Base-by-base conservation (phyloP, 2,888 invertebrate species). In the Caenorhabditis sp. region DNA sequence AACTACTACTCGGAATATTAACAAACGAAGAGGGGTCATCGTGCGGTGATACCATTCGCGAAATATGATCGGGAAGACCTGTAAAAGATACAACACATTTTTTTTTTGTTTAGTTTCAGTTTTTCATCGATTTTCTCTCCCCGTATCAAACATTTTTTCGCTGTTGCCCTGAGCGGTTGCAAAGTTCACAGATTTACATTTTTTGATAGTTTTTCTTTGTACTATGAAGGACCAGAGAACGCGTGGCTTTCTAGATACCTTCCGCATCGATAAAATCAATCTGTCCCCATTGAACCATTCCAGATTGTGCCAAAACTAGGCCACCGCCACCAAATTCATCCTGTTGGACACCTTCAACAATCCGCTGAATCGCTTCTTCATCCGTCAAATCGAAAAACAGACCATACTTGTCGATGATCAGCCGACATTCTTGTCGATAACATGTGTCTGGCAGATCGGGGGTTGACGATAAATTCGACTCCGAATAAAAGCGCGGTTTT, bases 1-100 rank as follows among this genome's bases (percentile, higher is more conserved):
- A n/a, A n/a, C 24, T 17, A 23, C 17, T 23, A 58, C 58, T 59
- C 26, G 59, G 19, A 43, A 43, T 43, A 43, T 43, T 17, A 14
- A 43, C 43, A 36, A 14, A 36, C 31, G 65, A 36, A 5, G 62
- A 26, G n/a, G 63, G 62, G 12, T 62, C 58, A 23, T 74, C 74
- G 6, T 50, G 17, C 14, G 69, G 63, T 17, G 63, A 66, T 4
- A 74, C 74, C 69, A 74, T 69, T 10, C 74, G 74, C 3, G 74
- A 69, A 36, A 74, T 74, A 21, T 74, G 74, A 55, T 74, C 74
- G 8, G 74, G 74, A 17, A 74, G 62, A 43, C 74, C 74, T 74
- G 69, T 21, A 69, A 66, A 36, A 24, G n/a, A n/a, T n/a, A 23
- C 1, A 14, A 10, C 5, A 8, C 24, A 26, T 53, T 21, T 14